Percentiles rank a stretch among this genome's conserved stretches.
These are phyloP conservation scores for Apteryx owenii DNA, from an alignment of 2,113 vertebrate genomes.

Conservation along the genomic window DNA sequence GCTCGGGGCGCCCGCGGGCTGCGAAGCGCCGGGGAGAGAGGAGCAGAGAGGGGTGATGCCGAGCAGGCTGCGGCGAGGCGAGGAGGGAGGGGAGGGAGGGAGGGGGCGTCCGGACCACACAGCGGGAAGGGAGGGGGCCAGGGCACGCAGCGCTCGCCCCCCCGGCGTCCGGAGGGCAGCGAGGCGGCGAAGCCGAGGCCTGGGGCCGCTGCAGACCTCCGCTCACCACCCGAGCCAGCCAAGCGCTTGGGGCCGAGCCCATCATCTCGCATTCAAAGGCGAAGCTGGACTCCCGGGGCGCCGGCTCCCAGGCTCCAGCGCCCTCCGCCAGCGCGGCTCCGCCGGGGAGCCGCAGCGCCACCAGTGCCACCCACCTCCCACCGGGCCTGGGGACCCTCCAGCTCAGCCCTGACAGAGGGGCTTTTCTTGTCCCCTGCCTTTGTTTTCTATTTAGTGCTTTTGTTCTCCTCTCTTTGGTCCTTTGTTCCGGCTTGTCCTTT, in stretches of 20 bases:
- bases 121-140: neutral
- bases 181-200: neutral
- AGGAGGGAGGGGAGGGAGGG: neutral
- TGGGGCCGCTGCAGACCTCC: neutral
- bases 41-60: neutral
- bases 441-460: conserved; percentile 64
- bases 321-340: neutral
- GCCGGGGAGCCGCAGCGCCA: neutral
- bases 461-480: conserved; percentile 65
- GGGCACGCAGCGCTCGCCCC: neutral
- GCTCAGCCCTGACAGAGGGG: conserved; percentile 35
- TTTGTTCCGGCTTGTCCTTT: conserved; percentile 72
- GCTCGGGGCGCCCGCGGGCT: neutral
- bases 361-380: conserved; percentile 49
- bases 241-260: neutral
- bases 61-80: neutral
- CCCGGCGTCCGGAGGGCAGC: neutral
- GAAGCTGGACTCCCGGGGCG: neutral
- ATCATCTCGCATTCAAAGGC: neutral
- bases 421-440: conserved; percentile 59
- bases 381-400: neutral
- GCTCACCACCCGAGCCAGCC: neutral
- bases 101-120: neutral
- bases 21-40: neutral
- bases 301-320: neutral